These are phyloP conservation scores for Hyperoplus lanceolatus DNA, from an alignment of 2,797 vertebrate genomes.

Conservation along the genomic window DNA sequence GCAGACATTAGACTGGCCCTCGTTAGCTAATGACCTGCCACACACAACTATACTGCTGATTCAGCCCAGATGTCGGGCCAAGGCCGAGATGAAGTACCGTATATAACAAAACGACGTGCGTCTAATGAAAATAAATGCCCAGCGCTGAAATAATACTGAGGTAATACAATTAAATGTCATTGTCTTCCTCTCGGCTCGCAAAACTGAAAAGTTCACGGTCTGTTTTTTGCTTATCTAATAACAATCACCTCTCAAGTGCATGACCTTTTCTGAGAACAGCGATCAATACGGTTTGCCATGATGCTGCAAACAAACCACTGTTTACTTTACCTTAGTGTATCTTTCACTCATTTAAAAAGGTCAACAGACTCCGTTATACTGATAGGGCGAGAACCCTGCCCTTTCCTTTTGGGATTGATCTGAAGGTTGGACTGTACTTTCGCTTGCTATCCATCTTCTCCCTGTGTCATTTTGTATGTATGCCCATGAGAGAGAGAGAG, in stretches of 20 bases:
- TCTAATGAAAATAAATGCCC: slow-evolving; percentile 26
- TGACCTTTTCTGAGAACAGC: slow-evolving; percentile 75
- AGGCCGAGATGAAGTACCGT: slow-evolving; percentile 20
- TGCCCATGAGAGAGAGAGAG: background rate
- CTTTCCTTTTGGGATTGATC: slow-evolving; percentile 77
- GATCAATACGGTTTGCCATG: slow-evolving; percentile 77
- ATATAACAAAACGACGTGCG: slow-evolving; percentile 19
- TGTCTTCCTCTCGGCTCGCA: slow-evolving; percentile 18
- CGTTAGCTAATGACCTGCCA: slow-evolving; percentile 69
- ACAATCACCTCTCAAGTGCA: slow-evolving; percentile 73
- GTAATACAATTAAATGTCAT: slow-evolving; percentile 57
- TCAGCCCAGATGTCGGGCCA: slow-evolving; percentile 57
- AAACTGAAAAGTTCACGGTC: slow-evolving; percentile 63
- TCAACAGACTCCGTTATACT: slow-evolving; percentile 76
- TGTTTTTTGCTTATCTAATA: slow-evolving; percentile 74
- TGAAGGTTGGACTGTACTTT: slow-evolving; percentile 55
- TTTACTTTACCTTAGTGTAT: slow-evolving; percentile 78
- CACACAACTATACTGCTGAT: slow-evolving; percentile 55
- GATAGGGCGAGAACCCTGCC: slow-evolving; percentile 67
- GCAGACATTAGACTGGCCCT: slow-evolving; percentile 63
- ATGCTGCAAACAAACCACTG: slow-evolving; percentile 78
- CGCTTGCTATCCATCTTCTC: slow-evolving; percentile 33
- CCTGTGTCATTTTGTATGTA: slow-evolving; percentile 31
- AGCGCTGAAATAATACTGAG: slow-evolving; percentile 13
- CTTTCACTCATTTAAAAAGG: slow-evolving; percentile 83